phyloP scores from a whole-genome alignment of 1,140 invertebrate genomes.

The Acromyrmex heyeri region DNA sequence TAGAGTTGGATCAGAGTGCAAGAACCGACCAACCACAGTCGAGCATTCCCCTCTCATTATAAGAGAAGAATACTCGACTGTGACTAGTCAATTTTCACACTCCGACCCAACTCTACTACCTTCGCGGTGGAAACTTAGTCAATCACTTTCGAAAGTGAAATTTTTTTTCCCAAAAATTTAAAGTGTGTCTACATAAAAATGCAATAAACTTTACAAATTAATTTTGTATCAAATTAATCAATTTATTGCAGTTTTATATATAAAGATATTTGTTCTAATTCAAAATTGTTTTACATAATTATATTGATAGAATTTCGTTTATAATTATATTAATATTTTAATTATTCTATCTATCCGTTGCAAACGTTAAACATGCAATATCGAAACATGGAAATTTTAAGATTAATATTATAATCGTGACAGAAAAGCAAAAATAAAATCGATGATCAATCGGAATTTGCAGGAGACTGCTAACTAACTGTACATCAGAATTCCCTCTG shows the following conservation, averaged over 20 bases:
- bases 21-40: no score
- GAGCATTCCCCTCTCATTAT: no score
- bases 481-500: constrained; percentile 12
- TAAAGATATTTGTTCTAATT: not conserved
- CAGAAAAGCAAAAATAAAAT: constrained; percentile 12
- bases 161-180: no score
- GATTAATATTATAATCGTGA: not conserved
- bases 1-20: no score
- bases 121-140: no score
- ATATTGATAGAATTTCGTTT: not conserved
- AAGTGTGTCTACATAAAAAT: not conserved
- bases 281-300: constrained; percentile 5
- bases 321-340: not conserved
- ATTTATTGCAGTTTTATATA: not conserved
- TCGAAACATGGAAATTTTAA: not conserved
- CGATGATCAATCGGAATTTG: constrained; percentile 18
- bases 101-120: no score
- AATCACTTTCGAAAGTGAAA: no score
- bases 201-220: not conserved
- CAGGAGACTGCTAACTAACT: not conserved
- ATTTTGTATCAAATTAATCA: not conserved
- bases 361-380: not conserved
- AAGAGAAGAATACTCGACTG: no score
- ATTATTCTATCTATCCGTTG: not conserved
- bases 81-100: no score